Percentiles rank a stretch among this genome's conserved stretches.
Evolutionary conservation across 2,113 vertebrate genomes (phyloP).

Genomic region (Hippocampus zosterae): DNA sequence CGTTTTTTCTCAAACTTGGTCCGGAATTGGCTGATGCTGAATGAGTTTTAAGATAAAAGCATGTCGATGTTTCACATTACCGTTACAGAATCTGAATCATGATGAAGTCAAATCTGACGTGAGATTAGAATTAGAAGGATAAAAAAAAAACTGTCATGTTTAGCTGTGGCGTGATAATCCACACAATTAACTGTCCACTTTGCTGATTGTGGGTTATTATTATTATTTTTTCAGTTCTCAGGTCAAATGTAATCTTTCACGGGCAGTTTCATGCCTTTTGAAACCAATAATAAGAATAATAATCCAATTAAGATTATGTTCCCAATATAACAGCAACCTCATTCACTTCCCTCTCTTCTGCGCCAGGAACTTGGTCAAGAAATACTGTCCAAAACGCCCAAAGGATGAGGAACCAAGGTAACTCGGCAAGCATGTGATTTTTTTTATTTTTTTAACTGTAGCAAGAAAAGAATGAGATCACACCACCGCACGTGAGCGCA

Average conservation of each 20-base stretch:
- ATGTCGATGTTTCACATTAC: too few relatives aligned
- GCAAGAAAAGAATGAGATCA: too few relatives aligned
- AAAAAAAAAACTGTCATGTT: background rate
- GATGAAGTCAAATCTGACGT: background rate
- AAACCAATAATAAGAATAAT: background rate
- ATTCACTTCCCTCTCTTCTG: constrained; percentile 16
- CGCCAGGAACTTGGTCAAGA: constrained; percentile 92
- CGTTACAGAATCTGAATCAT: too few relatives aligned
- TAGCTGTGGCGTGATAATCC: background rate
- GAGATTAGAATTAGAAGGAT: too few relatives aligned
- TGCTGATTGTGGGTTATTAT: background rate
- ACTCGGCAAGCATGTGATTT: constrained; percentile 6
- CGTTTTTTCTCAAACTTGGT: too few relatives aligned
- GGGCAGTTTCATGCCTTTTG: background rate
- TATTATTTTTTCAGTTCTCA: background rate
- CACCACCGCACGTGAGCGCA: background rate
- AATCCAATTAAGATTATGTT: background rate
- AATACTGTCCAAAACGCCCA: constrained; percentile 92
- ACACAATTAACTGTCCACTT: background rate
- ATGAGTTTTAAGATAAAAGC: too few relatives aligned
- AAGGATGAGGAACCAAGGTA: constrained; percentile 98
- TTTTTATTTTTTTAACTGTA: too few relatives aligned
- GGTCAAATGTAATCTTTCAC: background rate
- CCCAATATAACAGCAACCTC: constrained; percentile 12
- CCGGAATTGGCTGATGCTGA: too few relatives aligned